Base-by-base conservation (phyloP, 2,797 vertebrate genomes). In the Protosalanx chinensis region DNA sequence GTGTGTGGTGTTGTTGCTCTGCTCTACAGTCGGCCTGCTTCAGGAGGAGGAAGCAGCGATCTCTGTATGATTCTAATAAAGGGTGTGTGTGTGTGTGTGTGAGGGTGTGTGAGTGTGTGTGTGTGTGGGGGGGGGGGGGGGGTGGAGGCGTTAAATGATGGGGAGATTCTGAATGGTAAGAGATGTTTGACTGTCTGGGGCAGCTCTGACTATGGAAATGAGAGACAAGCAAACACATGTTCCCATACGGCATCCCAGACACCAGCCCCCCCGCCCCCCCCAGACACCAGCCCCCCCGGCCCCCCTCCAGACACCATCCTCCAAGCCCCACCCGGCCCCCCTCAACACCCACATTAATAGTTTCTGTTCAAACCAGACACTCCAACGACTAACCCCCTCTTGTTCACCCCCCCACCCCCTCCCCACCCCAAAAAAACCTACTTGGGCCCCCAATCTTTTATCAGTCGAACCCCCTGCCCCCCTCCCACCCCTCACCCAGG, bases 201-300 rank as follows among this genome's bases (percentile, higher is more conserved):
- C 37, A 61, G 79, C 78, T 67, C 75, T 80, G 85, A 82, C 67
- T 91, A 93, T 93, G 92, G 88, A 92, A 93, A 93, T 90, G 75
- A 41, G 33, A 27, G 53, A 67, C 72, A 73, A 15, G 23, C 79
- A 77, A 84, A 89, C 86, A 90, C 85, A 88, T 85, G 81, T 86
- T 85, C 78, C 72, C 81, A 86, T 84, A 88, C 79, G 82, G 59
- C 15, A 41, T 74, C 51, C 75, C 88, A 89, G 87, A 88, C 88
- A 88, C 85, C 23, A 27, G 23, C 23, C 74, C 69, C 65, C 72
- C 67, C 68, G 20, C 68, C 53, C 37, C 76, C 71, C 68, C 53
- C 23, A 27, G 23, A 27, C 23, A 27, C 59, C 74, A 71, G 69
- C 68, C 23, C 58, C 60, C 58, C 71, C 23, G 23, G 23, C 23